These are phyloP conservation scores for Bombus confusus DNA, from an alignment of 1,140 invertebrate genomes.

Conservation along the genomic window DNA sequence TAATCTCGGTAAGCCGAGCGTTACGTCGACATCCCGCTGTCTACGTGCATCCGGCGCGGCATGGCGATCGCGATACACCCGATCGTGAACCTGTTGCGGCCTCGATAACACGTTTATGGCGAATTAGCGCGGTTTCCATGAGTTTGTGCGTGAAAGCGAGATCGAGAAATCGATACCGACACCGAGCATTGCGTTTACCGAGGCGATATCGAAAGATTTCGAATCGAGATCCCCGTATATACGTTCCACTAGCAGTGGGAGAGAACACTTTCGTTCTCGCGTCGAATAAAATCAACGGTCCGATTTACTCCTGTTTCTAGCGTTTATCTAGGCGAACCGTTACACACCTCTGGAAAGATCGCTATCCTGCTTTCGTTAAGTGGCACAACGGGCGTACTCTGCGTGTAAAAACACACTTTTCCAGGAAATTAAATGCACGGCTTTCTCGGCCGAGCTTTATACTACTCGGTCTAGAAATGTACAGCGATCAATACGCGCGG, in stretches of 20 bases:
- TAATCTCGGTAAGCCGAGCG: background rate
- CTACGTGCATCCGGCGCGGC: background rate
- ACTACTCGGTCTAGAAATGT: conserved; percentile 24
- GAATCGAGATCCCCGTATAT: background rate
- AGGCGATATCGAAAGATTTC: conserved; percentile 9
- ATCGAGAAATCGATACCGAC: conserved; percentile 34
- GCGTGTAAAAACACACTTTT: conserved; percentile 40
- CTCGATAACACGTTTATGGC: conserved; percentile 11
- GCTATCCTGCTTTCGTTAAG: conserved; percentile 11
- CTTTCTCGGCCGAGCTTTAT: conserved; percentile 4
- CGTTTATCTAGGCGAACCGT: conserved; percentile 2
- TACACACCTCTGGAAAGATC: conserved; percentile 17
- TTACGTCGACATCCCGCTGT: background rate
- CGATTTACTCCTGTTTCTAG: background rate
- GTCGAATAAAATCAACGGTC: background rate
- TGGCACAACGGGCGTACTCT: conserved; percentile 28
- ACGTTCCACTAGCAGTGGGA: background rate
- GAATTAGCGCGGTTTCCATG: background rate
- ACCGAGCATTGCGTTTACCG: background rate
- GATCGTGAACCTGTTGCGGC: background rate
- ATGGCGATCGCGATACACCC: background rate
- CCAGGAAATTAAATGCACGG: conserved; percentile 32
- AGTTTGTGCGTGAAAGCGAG: conserved; percentile 30
- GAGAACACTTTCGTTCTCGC: conserved; percentile 21
- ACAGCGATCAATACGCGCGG: conserved; percentile 2